Conservation (phyloP, 1,140 invertebrate genomes). For the Branchinecta lynchi region DNA sequence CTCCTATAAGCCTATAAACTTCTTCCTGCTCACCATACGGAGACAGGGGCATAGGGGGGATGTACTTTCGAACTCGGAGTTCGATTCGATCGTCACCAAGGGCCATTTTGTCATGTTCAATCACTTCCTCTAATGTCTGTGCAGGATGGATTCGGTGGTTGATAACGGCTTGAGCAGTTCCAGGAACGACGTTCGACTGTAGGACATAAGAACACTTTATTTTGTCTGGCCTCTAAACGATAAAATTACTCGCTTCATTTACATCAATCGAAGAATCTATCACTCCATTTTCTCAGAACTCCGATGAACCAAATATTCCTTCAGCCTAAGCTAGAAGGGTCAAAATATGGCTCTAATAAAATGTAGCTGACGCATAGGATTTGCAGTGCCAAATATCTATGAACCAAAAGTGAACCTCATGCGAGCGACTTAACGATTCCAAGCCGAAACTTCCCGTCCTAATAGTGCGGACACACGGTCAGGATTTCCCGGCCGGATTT, state of each 20-base stretch:
- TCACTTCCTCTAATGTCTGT: constrained; percentile 35
- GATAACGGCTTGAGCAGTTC: constrained; percentile 35
- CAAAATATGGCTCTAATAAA: too few species aligned
- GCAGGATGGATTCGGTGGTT: constrained; percentile 42
- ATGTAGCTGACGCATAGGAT: too few species aligned
- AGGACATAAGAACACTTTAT: constrained; percentile 15
- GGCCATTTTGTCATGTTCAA: constrained; percentile 35
- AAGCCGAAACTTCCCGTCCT: too few species aligned
- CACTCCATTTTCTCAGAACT: too few species aligned
- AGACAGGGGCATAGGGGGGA: constrained; percentile 35
- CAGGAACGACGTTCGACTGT: constrained; percentile 40
- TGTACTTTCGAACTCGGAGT: constrained; percentile 28
- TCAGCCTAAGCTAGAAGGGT: too few species aligned
- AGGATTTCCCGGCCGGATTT: too few species aligned
- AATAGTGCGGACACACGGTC: too few species aligned
- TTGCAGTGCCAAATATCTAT: too few species aligned
- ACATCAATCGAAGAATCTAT: background rate
- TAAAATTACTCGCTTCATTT: background rate
- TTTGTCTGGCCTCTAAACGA: background rate
- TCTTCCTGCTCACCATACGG: constrained; percentile 32
- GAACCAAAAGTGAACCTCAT: too few species aligned
- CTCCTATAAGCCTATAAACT: constrained; percentile 35
- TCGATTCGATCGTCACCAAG: constrained; percentile 36
- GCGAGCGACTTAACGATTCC: too few species aligned
- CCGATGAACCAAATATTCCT: too few species aligned